phyloP scores from a whole-genome alignment of 2,113 vertebrate genomes.

The Anguilla rostrata region DNA sequence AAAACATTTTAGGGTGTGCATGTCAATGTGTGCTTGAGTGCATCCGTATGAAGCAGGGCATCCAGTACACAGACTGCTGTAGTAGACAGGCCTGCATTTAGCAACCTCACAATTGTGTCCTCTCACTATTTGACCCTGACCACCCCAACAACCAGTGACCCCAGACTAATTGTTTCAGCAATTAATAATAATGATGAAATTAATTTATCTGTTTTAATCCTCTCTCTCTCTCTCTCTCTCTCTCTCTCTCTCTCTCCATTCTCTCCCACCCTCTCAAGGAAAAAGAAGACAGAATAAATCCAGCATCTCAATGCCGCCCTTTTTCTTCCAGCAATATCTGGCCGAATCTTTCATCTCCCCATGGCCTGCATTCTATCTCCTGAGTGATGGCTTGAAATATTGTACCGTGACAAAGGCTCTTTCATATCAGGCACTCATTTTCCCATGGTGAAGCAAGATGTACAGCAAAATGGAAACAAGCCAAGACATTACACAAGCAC shows the following conservation, averaged over 20 bases:
- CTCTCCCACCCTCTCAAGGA: constrained; percentile 2
- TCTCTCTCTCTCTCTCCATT: not conserved
- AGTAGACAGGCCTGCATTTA: constrained; percentile 56
- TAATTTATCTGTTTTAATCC: too few relatives aligned
- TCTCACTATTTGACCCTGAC: not conserved
- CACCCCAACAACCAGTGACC: not conserved
- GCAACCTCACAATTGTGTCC: constrained; percentile 34
- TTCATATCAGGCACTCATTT: constrained; percentile 46
- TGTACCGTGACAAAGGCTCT: constrained; percentile 26
- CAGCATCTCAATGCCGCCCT: constrained; percentile 9
- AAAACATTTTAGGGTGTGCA: not conserved
- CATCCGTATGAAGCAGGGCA: constrained; percentile 57
- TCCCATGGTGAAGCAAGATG: constrained; percentile 31
- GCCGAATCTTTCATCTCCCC: constrained; percentile 33
- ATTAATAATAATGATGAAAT: not conserved
- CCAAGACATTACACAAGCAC: constrained; percentile 20
- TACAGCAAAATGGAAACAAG: constrained; percentile 35
- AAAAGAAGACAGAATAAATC: not conserved
- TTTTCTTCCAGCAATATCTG: constrained; percentile 32
- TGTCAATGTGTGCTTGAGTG: constrained; percentile 49
- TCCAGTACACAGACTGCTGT: constrained; percentile 41
- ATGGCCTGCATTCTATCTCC: constrained; percentile 35
- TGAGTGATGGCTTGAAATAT: constrained; percentile 38
- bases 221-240: not conserved
- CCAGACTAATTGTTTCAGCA: not conserved